Conservation (phyloP, 2,888 invertebrate genomes). For the Drosophila mimica region DNA sequence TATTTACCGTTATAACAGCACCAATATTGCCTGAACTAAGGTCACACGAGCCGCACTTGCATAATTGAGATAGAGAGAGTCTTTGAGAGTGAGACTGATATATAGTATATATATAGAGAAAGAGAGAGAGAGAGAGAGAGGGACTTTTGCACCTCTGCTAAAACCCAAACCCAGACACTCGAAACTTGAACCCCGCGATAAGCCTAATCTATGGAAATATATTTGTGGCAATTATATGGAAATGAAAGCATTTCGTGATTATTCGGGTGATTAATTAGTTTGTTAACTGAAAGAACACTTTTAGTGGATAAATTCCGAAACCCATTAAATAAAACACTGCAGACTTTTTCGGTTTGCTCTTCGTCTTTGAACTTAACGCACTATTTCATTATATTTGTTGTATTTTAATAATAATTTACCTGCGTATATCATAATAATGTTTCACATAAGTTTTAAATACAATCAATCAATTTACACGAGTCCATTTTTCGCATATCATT, state of each 20-base stretch:
- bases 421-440: slow-evolving; percentile 70
- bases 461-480: slow-evolving; percentile 72
- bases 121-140: neutral
- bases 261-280: neutral
- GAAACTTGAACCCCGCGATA: slow-evolving; percentile 58
- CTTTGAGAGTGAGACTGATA: neutral
- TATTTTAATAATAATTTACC: slow-evolving; percentile 75
- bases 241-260: neutral
- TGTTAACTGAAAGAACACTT: neutral
- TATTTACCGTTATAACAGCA: slow-evolving; percentile 8
- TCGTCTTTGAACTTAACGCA: slow-evolving; percentile 76
- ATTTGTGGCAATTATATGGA: neutral
- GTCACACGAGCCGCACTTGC: slow-evolving; percentile 38
- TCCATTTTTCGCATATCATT: slow-evolving; percentile 46
- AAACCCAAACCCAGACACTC: slow-evolving; percentile 14
- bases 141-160: slow-evolving; percentile 31
- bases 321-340: slow-evolving; percentile 15
- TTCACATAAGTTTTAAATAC: slow-evolving; percentile 72
- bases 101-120: neutral
- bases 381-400: slow-evolving; percentile 73
- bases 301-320: neutral
- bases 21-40: slow-evolving; percentile 10
- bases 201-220: slow-evolving; percentile 35
- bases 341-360: slow-evolving; percentile 57
- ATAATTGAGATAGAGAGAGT: slow-evolving; percentile 7